Evolutionary conservation across 64 coral and sea anemone genomes (phyloP).

Genomic region (Montipora sp.): DNA sequence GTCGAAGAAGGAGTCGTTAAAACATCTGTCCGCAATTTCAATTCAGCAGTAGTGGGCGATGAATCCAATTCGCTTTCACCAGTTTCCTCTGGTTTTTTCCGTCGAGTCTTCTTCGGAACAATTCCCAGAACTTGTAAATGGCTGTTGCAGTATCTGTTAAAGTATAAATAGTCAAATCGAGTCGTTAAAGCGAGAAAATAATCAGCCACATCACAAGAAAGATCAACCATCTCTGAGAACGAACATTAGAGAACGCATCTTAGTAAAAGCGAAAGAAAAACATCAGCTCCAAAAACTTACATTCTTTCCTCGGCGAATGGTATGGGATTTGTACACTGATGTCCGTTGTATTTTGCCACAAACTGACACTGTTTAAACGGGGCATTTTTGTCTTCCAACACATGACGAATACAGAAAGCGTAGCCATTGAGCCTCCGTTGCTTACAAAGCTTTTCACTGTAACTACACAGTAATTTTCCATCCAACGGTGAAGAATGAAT

Average conservation of each 20-base stretch:
- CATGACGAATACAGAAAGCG: constrained; percentile 99
- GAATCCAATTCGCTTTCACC: constrained; percentile 64
- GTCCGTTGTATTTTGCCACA: constrained; percentile 99
- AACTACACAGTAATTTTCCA: constrained; percentile 98
- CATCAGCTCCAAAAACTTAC: constrained; percentile 76
- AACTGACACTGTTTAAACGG: constrained; percentile 99
- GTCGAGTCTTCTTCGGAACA: constrained; percentile 97
- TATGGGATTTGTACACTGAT: constrained; percentile 99
- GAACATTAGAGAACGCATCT: constrained; percentile 43
- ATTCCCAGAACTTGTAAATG: constrained; percentile 99
- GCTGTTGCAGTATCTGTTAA: constrained; percentile 97
- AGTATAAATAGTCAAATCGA: background rate
- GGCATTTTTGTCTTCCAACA: constrained; percentile 99
- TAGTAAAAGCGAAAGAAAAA: background rate
- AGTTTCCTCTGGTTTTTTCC: constrained; percentile 91
- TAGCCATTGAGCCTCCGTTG: constrained; percentile 98
- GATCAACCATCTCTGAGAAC: background rate
- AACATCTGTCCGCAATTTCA: constrained; percentile 74
- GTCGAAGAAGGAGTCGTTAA: constrained; percentile 52
- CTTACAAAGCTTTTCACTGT: constrained; percentile 99
- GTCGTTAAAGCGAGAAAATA: constrained; percentile 3
- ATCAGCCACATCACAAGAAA: constrained; percentile 2
- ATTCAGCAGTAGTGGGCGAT: constrained; percentile 74
- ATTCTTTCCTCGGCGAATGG: constrained; percentile 98
- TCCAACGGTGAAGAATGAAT: constrained; percentile 99